Percentiles rank a stretch among this genome's conserved stretches.
phyloP scores from a whole-genome alignment of 2,113 vertebrate genomes.

The Donacobius atricapilla region DNA sequence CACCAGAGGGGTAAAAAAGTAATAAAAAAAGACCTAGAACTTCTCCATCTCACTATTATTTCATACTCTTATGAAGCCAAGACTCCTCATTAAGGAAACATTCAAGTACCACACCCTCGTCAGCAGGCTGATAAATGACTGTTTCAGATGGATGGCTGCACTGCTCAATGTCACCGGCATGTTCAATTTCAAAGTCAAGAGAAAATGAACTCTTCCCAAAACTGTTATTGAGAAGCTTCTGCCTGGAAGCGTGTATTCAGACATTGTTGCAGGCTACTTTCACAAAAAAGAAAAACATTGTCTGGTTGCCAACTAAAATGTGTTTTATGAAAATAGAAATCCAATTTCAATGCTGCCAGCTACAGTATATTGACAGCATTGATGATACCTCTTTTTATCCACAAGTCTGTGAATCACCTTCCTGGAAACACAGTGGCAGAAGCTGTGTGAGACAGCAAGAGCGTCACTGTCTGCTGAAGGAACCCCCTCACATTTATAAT shows the following conservation, averaged over 20 bases:
- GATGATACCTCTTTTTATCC: neutral
- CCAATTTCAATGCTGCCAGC: neutral
- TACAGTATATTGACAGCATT: neutral
- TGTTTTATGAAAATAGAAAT: constrained; percentile 32
- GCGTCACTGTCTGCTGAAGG: neutral
- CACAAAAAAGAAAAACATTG: neutral
- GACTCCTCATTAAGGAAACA: neutral
- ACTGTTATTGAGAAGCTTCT: neutral
- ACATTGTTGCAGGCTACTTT: neutral
- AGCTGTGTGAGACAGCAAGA: neutral
- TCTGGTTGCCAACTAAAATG: neutral
- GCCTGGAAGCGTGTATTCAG: neutral
- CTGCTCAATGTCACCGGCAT: neutral
- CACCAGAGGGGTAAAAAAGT: accelerated
- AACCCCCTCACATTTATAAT: neutral
- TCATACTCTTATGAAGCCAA: neutral
- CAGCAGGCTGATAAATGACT: neutral
- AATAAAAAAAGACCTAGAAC: neutral
- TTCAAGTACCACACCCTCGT: neutral
- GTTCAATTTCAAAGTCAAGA: neutral
- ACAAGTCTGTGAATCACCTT: neutral
- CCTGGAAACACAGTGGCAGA: neutral
- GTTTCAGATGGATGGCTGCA: neutral
- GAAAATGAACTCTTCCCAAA: neutral
- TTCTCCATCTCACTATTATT: neutral